Conservation (phyloP, 2,888 invertebrate genomes). For the Arctia plantaginis region DNA sequence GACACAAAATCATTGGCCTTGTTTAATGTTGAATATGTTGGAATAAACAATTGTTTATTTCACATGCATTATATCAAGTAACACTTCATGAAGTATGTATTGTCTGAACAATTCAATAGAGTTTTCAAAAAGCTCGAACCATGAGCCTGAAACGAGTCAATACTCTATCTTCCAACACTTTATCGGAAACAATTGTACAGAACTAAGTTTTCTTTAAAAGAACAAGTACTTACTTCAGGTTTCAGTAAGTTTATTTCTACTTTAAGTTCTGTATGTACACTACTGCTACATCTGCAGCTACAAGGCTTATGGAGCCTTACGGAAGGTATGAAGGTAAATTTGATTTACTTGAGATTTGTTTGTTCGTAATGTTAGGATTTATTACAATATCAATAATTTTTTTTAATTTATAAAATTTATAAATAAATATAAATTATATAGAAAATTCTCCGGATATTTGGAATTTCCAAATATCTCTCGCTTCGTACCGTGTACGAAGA, state of each 20-base stretch:
- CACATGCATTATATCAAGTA: not conserved
- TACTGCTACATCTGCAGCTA: not conserved
- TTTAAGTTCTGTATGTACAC: not conserved
- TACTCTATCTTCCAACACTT: slow-evolving; percentile 8
- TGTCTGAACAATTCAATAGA: not conserved
- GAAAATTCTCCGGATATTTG: no score
- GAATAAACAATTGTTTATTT: not conserved
- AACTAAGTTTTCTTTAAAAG: slow-evolving; percentile 17
- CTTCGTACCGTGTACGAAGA: no score
- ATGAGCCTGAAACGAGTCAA: slow-evolving; percentile 10
- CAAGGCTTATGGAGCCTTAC: not conserved
- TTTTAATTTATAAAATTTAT: no score
- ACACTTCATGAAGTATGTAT: not conserved
- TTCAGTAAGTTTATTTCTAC: not conserved
- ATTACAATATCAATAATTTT: not conserved
- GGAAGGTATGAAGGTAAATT: not conserved
- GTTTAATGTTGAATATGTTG: not conserved
- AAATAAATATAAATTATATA: no score
- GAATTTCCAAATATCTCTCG: no score
- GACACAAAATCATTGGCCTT: not conserved
- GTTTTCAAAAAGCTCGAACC: not conserved
- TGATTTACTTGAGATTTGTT: not conserved
- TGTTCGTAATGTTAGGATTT: not conserved
- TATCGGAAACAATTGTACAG: slow-evolving; percentile 13
- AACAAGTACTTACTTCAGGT: not conserved